phyloP scores from a whole-genome alignment of 2,113 vertebrate genomes.

The Laticauda colubrina region DNA sequence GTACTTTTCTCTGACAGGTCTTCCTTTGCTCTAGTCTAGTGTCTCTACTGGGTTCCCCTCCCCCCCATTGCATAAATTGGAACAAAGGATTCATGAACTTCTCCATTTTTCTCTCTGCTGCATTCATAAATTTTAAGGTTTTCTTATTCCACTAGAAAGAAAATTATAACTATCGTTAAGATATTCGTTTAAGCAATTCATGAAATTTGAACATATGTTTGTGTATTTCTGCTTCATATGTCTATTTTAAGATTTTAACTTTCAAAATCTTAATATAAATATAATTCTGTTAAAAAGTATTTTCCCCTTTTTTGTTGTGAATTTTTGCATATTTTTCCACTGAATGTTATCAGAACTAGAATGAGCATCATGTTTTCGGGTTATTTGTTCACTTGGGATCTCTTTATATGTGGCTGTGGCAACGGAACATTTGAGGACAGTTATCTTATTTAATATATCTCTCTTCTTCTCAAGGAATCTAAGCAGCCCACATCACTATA shows the following conservation, averaged over 20 bases:
- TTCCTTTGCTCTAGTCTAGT: neutral
- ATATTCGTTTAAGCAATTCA: neutral
- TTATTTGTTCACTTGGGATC: neutral
- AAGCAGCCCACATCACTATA: neutral
- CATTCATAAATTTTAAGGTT: neutral
- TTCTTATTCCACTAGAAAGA: neutral
- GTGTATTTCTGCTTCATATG: neutral
- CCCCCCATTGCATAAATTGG: neutral
- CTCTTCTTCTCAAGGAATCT: neutral
- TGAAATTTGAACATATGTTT: neutral
- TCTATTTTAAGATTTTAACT: neutral
- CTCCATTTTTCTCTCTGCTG: neutral
- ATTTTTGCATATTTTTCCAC: neutral
- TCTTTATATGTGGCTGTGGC: neutral
- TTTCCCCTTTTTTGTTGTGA: neutral
- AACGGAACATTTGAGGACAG: neutral
- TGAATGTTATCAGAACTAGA: neutral
- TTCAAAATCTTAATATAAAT: neutral
- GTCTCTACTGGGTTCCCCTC: no score
- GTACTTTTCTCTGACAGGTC: neutral
- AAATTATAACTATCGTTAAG: neutral
- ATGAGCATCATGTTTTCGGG: neutral
- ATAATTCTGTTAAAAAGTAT: neutral
- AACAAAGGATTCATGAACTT: neutral
- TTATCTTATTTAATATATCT: neutral